Evolutionary conservation across 2,113 vertebrate genomes (phyloP).

Genomic region (Genyomyrus donnyi): DNA sequence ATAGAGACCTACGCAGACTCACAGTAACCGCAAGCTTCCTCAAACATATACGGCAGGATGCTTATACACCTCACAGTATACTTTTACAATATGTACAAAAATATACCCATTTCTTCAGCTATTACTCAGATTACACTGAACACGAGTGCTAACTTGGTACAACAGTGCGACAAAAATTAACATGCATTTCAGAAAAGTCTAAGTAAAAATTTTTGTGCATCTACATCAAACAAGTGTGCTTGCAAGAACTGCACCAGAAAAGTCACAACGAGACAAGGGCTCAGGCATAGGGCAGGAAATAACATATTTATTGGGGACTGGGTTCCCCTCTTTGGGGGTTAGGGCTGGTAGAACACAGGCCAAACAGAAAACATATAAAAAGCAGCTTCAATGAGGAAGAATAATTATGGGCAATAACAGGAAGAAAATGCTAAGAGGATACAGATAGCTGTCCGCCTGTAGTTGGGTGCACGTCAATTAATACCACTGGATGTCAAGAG

Average conservation of each 20-base stretch:
- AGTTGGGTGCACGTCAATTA: background rate
- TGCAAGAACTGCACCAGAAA: background rate
- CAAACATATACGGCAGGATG: background rate
- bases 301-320: background rate
- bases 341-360: background rate
- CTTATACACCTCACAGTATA: background rate
- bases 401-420: background rate
- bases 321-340: background rate
- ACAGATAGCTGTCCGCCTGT: background rate
- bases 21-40: slow-evolving; percentile 44
- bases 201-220: background rate
- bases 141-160: background rate
- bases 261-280: background rate
- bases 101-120: background rate
- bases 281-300: background rate
- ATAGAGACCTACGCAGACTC: slow-evolving; percentile 39
- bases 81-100: background rate
- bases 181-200: background rate
- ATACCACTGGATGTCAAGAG: background rate
- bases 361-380: background rate
- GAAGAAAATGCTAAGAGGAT: background rate
- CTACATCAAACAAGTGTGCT: background rate
- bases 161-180: background rate
- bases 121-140: background rate
- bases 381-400: background rate